Base-by-base conservation (phyloP, 2,113 vertebrate species). In the Epinephelus moara region DNA sequence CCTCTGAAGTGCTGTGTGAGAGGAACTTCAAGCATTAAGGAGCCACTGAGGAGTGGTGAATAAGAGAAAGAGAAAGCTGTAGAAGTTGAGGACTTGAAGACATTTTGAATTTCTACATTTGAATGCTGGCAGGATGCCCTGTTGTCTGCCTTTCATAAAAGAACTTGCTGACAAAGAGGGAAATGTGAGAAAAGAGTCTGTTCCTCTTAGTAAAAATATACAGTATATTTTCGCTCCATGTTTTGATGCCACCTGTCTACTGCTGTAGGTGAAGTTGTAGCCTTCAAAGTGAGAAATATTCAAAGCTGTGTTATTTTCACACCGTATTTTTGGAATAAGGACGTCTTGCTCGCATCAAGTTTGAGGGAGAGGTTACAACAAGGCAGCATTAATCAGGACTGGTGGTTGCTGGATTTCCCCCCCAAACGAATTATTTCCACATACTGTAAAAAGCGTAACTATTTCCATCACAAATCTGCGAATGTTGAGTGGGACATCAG, bases 101-200 rank as follows among this genome's bases (percentile, higher is more conserved):
- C 14, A 40, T 85, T 79, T 66, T 81, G 30, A n/a, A 45, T 80
- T 63, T 82, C 59, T 80, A 45, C 60, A 57, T 71, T 12, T 71
- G 66, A 84, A 37, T 52, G 67, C 69, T 80, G 81, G 70, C 75
- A 77, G 67, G 52, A 68, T 49, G 81, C 66, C 75, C 70, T 30
- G 4, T 75, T 71, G 60, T 84, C 66, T 86, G 61, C 45, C 55
- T 59, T 37, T 67, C 53, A 76, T 64, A 70, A 76, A 76, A 67
- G 27, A 87, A 90, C 30, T 70, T 78, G 76, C 82, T 87, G 88
- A 90, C 82, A 87, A 89, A 84, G 45, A 84, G 40, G 53, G 50
- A 80, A 85, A 47, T 60, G 66, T 78, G 47, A 49, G 70, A 47
- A 74, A 69, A 71, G 85, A 9, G 45, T 84, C 72, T 63, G 56